These are phyloP conservation scores for Rhombomys opimus DNA, from an alignment of 2,113 vertebrate species.

Conservation along the genomic window DNA sequence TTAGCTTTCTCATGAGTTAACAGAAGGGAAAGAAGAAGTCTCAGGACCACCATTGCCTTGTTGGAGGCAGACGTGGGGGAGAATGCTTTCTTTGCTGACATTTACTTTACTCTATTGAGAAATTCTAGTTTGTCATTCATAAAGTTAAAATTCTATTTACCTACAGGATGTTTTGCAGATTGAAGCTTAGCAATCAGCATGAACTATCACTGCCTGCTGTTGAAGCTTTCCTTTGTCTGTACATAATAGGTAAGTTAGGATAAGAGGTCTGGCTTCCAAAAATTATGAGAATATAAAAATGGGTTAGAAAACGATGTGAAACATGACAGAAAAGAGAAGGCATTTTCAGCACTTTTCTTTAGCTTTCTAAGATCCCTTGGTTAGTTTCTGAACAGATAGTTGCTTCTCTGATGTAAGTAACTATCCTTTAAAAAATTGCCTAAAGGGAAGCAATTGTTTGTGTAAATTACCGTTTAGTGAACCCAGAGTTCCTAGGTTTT, in stretches of 20 bases:
- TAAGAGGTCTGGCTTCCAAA: background rate
- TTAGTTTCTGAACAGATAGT: constrained; percentile 9
- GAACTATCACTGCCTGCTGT: background rate
- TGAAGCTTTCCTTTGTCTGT: background rate
- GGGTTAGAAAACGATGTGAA: background rate
- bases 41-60: background rate
- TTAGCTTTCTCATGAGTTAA: background rate
- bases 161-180: background rate
- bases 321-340: background rate
- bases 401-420: background rate
- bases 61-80: background rate
- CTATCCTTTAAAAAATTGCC: background rate
- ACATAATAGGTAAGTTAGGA: background rate
- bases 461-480: constrained; percentile 6
- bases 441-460: background rate
- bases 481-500: constrained; percentile 6
- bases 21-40: background rate
- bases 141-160: background rate
- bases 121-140: background rate
- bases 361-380: background rate
- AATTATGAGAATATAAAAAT: background rate
- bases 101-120: background rate
- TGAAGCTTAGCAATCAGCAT: background rate
- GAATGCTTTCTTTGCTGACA: background rate
- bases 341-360: background rate